Percentiles rank a stretch among this genome's conserved stretches.
These are phyloP conservation scores for Daubentonia madagascariensis DNA, from an alignment of 2,113 vertebrate species.

Conservation along the genomic window DNA sequence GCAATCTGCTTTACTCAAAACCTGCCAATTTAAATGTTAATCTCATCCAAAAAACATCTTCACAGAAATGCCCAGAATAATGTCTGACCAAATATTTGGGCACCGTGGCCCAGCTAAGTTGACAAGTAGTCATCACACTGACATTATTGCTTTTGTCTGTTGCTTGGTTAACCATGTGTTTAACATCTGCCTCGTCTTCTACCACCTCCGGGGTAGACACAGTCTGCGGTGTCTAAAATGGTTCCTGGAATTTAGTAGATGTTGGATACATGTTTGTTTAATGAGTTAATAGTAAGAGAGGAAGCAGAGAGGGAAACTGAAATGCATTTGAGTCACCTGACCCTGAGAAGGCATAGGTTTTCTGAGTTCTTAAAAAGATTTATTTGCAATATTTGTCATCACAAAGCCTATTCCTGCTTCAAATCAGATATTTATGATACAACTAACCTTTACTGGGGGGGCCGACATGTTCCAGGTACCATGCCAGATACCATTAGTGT, in stretches of 20 bases:
- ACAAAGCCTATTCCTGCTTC: background rate
- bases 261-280: background rate
- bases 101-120: background rate
- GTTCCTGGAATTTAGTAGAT: background rate
- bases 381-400: background rate
- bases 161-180: background rate
- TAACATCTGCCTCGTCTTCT: background rate
- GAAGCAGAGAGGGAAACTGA: background rate
- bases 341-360: background rate
- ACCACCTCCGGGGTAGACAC: background rate
- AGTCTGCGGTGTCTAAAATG: background rate
- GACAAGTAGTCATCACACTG: background rate
- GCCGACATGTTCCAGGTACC: accelerated
- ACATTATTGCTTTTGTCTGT: background rate
- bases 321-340: background rate
- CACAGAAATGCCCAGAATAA: background rate
- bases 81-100: background rate
- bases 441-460: background rate
- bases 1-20: background rate
- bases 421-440: background rate
- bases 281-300: background rate
- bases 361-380: background rate
- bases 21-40: background rate
- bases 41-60: background rate
- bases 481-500: background rate